Evolutionary conservation across 2,113 vertebrate species (phyloP).

Genomic region (Hydrolagus affinis): DNA sequence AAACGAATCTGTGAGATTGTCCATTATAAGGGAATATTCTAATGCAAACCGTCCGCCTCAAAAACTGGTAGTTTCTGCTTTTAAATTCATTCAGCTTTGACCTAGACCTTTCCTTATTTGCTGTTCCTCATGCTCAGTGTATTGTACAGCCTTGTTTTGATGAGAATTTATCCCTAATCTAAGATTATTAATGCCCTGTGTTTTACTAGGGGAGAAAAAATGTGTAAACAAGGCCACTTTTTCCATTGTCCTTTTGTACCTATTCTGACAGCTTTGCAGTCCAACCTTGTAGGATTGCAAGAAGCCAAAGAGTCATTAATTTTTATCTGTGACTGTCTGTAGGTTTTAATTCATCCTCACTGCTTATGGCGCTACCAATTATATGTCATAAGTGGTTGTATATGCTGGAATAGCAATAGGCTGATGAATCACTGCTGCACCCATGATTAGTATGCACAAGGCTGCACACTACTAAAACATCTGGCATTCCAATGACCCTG

Average conservation of each 20-base stretch:
- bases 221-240: slow-evolving; percentile 19
- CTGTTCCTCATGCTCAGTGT: neutral
- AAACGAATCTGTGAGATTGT: neutral
- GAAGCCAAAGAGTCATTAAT: slow-evolving; percentile 78
- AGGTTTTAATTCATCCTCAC: slow-evolving; percentile 74
- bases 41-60: neutral
- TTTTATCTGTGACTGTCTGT: slow-evolving; percentile 75
- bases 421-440: slow-evolving; percentile 69
- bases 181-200: neutral
- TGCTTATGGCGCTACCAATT: slow-evolving; percentile 75
- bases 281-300: slow-evolving; percentile 64
- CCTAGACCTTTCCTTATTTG: neutral
- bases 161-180: neutral
- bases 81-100: slow-evolving; percentile 8
- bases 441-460: slow-evolving; percentile 65
- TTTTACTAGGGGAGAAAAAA: neutral
- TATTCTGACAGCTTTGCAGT: slow-evolving; percentile 48
- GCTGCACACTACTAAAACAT: slow-evolving; percentile 61
- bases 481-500: slow-evolving; percentile 72
- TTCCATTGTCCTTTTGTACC: slow-evolving; percentile 68
- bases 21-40: neutral
- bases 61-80: neutral
- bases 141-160: neutral
- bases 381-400: slow-evolving; percentile 77
- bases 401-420: slow-evolving; percentile 62